These are phyloP conservation scores for Helarctos malayanus DNA, from an alignment of 2,797 vertebrate genomes.

Conservation along the genomic window DNA sequence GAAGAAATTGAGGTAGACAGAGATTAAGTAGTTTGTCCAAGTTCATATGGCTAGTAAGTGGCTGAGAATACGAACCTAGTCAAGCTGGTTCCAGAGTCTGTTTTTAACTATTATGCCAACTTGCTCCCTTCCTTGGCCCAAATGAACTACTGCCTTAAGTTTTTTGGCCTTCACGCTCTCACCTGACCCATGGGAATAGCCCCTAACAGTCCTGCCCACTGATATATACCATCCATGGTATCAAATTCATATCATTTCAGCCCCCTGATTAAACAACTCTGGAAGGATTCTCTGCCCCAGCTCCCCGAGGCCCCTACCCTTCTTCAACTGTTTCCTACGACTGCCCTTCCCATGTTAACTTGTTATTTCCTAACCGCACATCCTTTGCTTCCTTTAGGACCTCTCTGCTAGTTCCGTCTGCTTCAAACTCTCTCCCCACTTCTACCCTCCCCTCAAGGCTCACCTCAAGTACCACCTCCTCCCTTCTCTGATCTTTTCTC, in stretches of 20 bases:
- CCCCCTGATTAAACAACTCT: not conserved
- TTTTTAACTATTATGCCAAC: not conserved
- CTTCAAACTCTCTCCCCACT: not conserved
- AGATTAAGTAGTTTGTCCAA: conserved; percentile 13
- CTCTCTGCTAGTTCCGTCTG: not conserved
- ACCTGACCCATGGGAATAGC: not conserved
- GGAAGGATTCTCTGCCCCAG: not conserved
- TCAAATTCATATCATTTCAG: not conserved
- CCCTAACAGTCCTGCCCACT: not conserved
- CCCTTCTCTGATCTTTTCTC: not conserved
- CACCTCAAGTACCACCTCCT: not conserved
- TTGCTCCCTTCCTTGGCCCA: not conserved
- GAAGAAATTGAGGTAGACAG: not conserved
- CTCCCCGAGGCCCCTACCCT: not conserved
- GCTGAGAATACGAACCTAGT: not conserved
- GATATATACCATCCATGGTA: not conserved
- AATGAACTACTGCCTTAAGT: not conserved
- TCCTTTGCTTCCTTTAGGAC: not conserved
- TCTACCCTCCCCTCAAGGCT: not conserved
- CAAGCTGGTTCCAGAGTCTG: not conserved
- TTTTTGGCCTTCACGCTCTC: not conserved
- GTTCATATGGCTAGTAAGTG: not conserved
- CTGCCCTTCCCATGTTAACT: not conserved
- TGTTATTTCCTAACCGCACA: not conserved
- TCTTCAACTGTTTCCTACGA: not conserved